Evolutionary conservation across 2,888 invertebrate species (phyloP).

Genomic region (Tachina fera): DNA sequence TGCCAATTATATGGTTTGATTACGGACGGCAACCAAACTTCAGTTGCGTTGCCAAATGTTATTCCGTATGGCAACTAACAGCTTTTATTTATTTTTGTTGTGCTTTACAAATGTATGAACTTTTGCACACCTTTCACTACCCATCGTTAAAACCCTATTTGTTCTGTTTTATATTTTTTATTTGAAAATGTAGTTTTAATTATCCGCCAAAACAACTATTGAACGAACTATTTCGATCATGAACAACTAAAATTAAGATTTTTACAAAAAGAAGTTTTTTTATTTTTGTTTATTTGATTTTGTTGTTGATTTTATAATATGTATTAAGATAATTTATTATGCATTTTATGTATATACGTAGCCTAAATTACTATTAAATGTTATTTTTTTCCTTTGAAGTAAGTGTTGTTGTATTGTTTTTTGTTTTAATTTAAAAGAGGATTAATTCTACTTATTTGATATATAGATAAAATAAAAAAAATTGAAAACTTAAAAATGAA

Average conservation of each 20-base stretch:
- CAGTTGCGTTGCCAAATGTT: too few relatives aligned
- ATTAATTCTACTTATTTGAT: slow-evolving; percentile 63
- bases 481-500: slow-evolving; percentile 16
- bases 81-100: too few relatives aligned
- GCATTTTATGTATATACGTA: slow-evolving; percentile 47
- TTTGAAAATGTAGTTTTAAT: too few relatives aligned
- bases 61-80: too few relatives aligned
- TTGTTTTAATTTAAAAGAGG: slow-evolving; percentile 52
- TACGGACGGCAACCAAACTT: too few relatives aligned
- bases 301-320: slow-evolving; percentile 32
- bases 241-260: neutral
- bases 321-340: slow-evolving; percentile 59
- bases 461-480: slow-evolving; percentile 26
- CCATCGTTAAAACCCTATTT: too few relatives aligned
- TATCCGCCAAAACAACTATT: too few relatives aligned
- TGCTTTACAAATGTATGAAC: too few relatives aligned
- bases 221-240: neutral
- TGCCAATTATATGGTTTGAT: too few relatives aligned
- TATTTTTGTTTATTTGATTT: slow-evolving; percentile 55
- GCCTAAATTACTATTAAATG: slow-evolving; percentile 61
- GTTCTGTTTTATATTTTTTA: too few relatives aligned
- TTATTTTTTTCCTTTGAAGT: slow-evolving; percentile 51
- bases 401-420: slow-evolving; percentile 33
- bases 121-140: too few relatives aligned
- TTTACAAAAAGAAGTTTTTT: neutral